Conservation (phyloP, 1,140 invertebrate species). For the Pemphigus obesinymphae region DNA sequence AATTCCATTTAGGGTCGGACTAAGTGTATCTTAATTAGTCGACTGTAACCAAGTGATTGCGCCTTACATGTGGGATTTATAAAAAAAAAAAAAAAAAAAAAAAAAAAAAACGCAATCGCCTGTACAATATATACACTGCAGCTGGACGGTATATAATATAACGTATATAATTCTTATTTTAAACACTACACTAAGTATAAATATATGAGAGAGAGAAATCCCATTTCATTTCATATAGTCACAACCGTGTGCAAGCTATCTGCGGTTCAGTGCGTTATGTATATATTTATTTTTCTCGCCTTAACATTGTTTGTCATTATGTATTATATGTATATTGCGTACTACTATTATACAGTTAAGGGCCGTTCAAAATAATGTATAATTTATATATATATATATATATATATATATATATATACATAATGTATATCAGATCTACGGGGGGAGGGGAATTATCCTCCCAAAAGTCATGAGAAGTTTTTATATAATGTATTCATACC, state of each 20-base stretch:
- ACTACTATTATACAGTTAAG: not conserved
- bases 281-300: not conserved
- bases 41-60: not conserved
- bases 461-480: too few species aligned
- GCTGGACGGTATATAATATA: not conserved
- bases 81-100: too few species aligned
- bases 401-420: not conserved
- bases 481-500: too few species aligned
- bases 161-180: not conserved
- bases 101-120: not conserved
- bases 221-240: not conserved
- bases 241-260: not conserved
- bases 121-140: not conserved
- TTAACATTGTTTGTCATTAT: not conserved
- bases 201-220: not conserved
- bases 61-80: not conserved
- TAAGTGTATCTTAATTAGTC: constrained; percentile 26
- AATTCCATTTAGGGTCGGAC: constrained; percentile 17
- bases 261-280: not conserved
- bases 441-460: too few species aligned
- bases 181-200: not conserved
- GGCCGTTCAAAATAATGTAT: too few species aligned
- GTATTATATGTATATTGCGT: not conserved
- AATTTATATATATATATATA: too few species aligned
- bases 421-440: not conserved